Conservation (phyloP, 2,797 vertebrate genomes). For the Vespertilio murinus region DNA sequence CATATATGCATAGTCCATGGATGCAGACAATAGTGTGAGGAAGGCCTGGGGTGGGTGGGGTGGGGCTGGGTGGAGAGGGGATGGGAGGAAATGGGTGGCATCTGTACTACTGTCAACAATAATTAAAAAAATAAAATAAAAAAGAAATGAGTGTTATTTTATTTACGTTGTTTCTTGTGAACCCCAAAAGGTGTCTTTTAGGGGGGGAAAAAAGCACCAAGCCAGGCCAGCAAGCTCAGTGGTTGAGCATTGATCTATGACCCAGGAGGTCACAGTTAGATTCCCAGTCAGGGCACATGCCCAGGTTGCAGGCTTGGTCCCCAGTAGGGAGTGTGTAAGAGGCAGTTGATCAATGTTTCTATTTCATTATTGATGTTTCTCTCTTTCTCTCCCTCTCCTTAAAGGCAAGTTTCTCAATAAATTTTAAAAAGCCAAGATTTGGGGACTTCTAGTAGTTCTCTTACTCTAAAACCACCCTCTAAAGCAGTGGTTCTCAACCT, state of each 20-base stretch:
- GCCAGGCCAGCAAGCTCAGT: no score
- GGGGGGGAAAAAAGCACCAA: no score
- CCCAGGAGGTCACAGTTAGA: no score
- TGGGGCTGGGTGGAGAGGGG: neutral
- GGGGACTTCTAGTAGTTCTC: neutral
- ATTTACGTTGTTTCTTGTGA: neutral
- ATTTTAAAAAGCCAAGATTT: neutral
- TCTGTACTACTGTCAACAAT: neutral
- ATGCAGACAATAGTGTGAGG: neutral
- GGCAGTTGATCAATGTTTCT: no score
- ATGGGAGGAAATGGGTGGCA: neutral
- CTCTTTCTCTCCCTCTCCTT: no score
- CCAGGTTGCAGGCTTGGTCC: no score
- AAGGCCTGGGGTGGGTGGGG: neutral
- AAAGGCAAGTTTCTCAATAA: no score
- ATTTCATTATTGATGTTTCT: no score
- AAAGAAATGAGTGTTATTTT: neutral
- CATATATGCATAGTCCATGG: neutral
- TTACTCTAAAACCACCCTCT: constrained; percentile 11
- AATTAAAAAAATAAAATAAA: neutral
- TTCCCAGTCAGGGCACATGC: no score
- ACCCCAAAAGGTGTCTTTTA: neutral
- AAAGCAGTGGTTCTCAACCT: neutral
- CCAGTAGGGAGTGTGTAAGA: no score
- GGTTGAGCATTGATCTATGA: no score